Evolutionary conservation across 2,797 vertebrate species (phyloP).

Genomic region (Chaunax sp.): DNA sequence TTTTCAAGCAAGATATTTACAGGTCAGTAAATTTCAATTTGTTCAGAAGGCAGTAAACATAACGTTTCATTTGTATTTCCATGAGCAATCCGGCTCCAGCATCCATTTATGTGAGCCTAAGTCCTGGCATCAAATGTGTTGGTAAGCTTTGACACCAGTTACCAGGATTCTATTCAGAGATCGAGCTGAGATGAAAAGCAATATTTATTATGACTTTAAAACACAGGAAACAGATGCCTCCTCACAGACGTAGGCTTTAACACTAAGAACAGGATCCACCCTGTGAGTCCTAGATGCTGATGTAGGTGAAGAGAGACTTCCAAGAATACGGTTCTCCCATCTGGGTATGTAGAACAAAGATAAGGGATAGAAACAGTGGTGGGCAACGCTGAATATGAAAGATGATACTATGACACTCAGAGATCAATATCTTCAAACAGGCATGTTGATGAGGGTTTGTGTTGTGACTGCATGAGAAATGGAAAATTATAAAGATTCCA

Average conservation of each 20-base stretch:
- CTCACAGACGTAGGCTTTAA: not conserved
- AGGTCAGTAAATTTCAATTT: constrained; percentile 22
- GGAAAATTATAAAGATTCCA: constrained; percentile 27
- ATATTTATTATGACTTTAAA: constrained; percentile 4
- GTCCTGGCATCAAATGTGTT: constrained; percentile 6
- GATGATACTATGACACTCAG: constrained; percentile 28
- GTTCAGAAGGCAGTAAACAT: constrained; percentile 12
- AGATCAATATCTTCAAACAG: constrained; percentile 35
- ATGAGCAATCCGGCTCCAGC: constrained; percentile 12
- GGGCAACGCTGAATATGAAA: constrained; percentile 1
- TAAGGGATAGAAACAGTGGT: not conserved
- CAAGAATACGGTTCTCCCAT: not conserved
- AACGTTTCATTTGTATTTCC: constrained; percentile 18
- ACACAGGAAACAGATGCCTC: not conserved
- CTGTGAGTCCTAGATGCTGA: constrained; percentile 6
- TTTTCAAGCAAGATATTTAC: constrained; percentile 14
- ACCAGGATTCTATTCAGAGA: constrained; percentile 5
- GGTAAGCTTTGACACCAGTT: constrained; percentile 1
- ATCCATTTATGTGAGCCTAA: constrained; percentile 11
- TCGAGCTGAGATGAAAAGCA: constrained; percentile 9
- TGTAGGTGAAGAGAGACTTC: constrained; percentile 5
- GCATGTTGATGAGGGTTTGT: not conserved
- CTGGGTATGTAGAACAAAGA: constrained; percentile 23
- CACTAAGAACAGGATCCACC: not conserved
- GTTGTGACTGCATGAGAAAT: constrained; percentile 9